These are phyloP conservation scores for Melanostoma mellinum DNA, from an alignment of 2,888 invertebrate species.

Conservation along the genomic window DNA sequence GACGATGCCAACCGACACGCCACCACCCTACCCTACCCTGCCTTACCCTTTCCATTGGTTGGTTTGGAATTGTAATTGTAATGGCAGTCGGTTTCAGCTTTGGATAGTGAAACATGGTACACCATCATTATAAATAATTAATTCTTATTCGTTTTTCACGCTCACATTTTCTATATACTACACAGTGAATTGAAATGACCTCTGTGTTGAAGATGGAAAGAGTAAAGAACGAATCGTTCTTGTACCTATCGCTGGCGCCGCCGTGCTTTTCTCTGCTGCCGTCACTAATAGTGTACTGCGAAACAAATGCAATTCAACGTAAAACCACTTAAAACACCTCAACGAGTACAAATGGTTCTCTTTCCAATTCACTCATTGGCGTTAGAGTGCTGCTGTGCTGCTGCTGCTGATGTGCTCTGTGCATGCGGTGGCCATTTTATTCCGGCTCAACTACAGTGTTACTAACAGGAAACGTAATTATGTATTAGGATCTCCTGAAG, in stretches of 20 bases:
- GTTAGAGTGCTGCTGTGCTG: background rate
- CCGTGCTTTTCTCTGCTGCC: background rate
- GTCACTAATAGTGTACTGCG: background rate
- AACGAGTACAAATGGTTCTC: constrained; percentile 25
- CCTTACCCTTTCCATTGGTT: background rate
- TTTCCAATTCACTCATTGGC: background rate
- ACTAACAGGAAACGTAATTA: background rate
- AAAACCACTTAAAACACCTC: constrained; percentile 63
- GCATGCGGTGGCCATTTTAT: constrained; percentile 34
- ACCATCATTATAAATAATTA: constrained; percentile 64
- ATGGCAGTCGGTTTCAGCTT: background rate
- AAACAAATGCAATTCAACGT: constrained; percentile 61
- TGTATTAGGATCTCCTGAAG: background rate
- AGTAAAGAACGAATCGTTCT: background rate
- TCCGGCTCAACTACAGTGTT: background rate
- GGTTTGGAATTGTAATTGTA: constrained; percentile 1
- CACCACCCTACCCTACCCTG: background rate
- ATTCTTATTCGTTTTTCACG: constrained; percentile 53
- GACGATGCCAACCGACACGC: background rate
- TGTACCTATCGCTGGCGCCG: background rate
- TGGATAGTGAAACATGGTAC: constrained; percentile 52
- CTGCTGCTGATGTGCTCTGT: constrained; percentile 23
- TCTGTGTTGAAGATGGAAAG: background rate
- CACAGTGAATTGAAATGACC: constrained; percentile 55
- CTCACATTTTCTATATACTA: constrained; percentile 38